These are phyloP conservation scores for Rhynchomys soricoides DNA, from an alignment of 2,113 vertebrate genomes.

Conservation along the genomic window DNA sequence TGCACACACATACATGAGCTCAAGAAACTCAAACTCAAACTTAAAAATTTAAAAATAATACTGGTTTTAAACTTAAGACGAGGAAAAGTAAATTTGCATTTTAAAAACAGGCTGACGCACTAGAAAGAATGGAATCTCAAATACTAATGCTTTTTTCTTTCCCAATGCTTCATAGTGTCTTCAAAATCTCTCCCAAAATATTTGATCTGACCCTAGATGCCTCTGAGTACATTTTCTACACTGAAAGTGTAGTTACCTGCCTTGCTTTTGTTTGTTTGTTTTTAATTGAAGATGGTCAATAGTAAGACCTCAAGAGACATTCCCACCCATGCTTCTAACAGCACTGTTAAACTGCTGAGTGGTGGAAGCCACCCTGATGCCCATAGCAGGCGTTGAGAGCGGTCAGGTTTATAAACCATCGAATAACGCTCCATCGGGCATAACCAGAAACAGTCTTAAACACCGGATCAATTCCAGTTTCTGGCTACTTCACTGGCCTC, in stretches of 20 bases:
- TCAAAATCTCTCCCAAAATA: constrained; percentile 44
- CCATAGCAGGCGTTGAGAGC: not conserved
- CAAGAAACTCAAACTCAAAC: not conserved
- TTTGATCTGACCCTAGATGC: not conserved
- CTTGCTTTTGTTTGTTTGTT: not conserved
- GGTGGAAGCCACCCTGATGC: not conserved
- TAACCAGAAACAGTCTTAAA: not conserved
- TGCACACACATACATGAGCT: not conserved
- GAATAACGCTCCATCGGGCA: not conserved
- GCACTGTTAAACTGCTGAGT: not conserved
- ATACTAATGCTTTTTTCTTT: not conserved
- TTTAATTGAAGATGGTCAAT: constrained; percentile 12
- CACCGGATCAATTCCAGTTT: not conserved
- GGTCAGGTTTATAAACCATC: not conserved
- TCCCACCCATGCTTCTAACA: not conserved
- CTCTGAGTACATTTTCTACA: constrained; percentile 1
- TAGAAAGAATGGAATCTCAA: constrained; percentile 15
- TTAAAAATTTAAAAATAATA: constrained; percentile 42
- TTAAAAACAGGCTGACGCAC: constrained; percentile 1
- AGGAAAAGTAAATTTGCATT: constrained; percentile 13
- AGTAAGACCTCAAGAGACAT: not conserved
- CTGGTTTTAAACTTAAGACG: not conserved
- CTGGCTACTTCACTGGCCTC: not conserved
- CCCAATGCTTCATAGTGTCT: constrained; percentile 19
- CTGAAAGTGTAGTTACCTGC: constrained; percentile 48